Conservation (phyloP, 2,888 invertebrate species). For the Pseudococcus jackbeardsleyi region DNA sequence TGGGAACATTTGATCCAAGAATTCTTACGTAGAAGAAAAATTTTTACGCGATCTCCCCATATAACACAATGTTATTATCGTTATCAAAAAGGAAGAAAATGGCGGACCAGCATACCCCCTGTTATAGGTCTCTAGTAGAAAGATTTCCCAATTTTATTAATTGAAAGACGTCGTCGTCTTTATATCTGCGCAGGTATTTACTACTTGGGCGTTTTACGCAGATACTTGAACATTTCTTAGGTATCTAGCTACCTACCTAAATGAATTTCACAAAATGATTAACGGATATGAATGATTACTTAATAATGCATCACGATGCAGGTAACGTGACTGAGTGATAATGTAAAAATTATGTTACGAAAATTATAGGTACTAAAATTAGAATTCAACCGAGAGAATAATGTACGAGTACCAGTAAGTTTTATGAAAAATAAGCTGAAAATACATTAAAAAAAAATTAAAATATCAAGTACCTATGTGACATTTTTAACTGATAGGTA, state of each 20-base stretch:
- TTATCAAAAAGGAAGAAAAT: no score
- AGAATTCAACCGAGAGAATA: background rate
- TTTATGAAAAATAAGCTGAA: background rate
- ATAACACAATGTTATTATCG: no score
- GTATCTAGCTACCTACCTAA: no score
- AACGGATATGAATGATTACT: slow-evolving; percentile 15
- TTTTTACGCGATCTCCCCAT: no score
- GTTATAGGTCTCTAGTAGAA: no score
- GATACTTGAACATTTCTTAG: background rate
- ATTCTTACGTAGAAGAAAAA: background rate
- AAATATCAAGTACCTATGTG: background rate
- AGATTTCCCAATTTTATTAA: background rate
- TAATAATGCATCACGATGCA: background rate
- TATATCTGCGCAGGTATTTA: background rate
- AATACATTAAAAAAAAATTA: background rate
- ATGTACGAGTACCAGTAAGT: background rate
- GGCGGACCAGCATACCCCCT: no score
- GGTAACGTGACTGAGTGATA: background rate
- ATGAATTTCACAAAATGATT: background rate
- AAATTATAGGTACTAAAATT: background rate
- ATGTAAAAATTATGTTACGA: background rate
- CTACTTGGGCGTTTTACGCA: background rate
- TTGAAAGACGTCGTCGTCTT: background rate
- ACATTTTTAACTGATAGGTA: no score
- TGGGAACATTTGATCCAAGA: background rate